Evolutionary conservation across 1,140 invertebrate species (phyloP), one percentile per base, ranked within the genome.

Genomic region (Drosophila yakuba): DNA sequence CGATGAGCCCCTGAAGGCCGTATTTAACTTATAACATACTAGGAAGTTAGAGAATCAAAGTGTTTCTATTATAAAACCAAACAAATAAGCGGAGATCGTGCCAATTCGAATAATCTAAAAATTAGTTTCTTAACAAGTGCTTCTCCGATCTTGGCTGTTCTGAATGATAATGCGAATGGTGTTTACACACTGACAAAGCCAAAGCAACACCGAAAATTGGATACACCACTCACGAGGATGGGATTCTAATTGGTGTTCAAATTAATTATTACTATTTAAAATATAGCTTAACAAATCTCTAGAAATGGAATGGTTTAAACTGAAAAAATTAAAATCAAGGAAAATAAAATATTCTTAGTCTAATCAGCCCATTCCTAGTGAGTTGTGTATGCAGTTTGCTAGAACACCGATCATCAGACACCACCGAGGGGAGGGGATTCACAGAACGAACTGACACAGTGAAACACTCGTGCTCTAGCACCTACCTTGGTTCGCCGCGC

Each of bases 401-500:
- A 41, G 44, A 73, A 77, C 63, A 66, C 63, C 45, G 57, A 66
- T 48, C 73, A 78, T 66, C 74, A 66, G 45, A 62, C 66, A 61
- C 44, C 50, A 77, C 41, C 68, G 60, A 56, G 58, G 60, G 68
- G 54, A 44, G 55, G 47, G 61, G 50, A 51, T 28, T 39, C 43
- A 67, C 47, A 41, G 45, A 74, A 62, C 56, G 59, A 72, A 75
- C 32, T 67, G 38, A 50, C 52, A 71, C 23, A 35, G 35, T 44
- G 44, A 28, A 44, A n/a, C 82, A 83, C 75, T 67, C 91, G 90
- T 92, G 91, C 91, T 86, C 91, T 92, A 92, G 80, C 73, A 92
- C 91, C 92, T 93, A 93, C 93, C 93, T 93, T 89, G 91, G 48
- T 89, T 90, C 72, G 72, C 78, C 59, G 80, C 74, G 77, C 68